These are phyloP conservation scores for Myotis findleyi DNA, from an alignment of 2,797 vertebrate genomes.

Conservation along the genomic window DNA sequence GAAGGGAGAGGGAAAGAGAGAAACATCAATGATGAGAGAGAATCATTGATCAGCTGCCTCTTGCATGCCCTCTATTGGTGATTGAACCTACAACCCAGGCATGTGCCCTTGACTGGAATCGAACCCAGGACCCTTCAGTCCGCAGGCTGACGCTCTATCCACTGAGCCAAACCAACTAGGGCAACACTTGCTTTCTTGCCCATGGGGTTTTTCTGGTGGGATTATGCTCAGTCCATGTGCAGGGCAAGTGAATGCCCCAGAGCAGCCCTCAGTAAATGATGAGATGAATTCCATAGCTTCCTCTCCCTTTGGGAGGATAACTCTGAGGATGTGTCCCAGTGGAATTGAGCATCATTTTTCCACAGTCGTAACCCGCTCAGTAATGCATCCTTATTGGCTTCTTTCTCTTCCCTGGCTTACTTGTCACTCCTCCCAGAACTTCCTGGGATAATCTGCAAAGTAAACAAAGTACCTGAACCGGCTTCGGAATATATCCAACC, in stretches of 20 bases:
- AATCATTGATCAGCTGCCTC: no score
- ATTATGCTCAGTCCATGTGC: not conserved
- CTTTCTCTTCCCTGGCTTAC: slow-evolving; percentile 29
- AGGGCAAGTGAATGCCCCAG: not conserved
- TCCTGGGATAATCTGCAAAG: slow-evolving; percentile 43
- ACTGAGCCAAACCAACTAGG: no score
- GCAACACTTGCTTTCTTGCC: not conserved
- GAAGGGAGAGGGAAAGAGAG: no score
- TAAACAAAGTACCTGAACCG: not conserved
- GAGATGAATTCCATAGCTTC: not conserved
- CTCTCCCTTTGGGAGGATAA: not conserved
- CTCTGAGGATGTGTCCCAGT: not conserved
- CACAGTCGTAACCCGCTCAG: not conserved
- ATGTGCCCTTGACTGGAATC: no score
- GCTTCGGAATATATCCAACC: not conserved
- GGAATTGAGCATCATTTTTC: not conserved
- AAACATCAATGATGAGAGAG: no score
- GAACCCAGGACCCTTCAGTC: no score
- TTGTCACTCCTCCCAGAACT: not conserved
- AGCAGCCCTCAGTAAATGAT: not conserved
- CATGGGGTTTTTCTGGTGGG: not conserved
- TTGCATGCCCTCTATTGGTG: no score
- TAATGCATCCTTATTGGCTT: not conserved
- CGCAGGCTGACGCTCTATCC: no score
- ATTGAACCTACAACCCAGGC: no score